phyloP scores from a whole-genome alignment of 2,113 vertebrate species.

The Coregonus clupeaformis region DNA sequence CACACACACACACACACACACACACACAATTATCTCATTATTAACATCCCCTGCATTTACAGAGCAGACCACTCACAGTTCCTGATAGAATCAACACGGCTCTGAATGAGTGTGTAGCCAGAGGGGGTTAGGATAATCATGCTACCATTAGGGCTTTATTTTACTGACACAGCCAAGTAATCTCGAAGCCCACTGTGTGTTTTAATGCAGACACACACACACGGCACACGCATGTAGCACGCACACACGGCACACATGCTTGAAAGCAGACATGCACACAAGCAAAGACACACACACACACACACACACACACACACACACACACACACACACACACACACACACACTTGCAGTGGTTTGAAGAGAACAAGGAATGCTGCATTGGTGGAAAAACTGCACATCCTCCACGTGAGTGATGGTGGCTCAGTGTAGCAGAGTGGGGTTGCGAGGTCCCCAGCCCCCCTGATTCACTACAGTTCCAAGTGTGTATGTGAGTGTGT shows the following conservation, averaged over 20 bases:
- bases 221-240: background rate
- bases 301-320: no score
- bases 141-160: background rate
- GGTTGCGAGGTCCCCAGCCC: background rate
- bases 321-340: no score
- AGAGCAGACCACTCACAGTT: conserved; percentile 20
- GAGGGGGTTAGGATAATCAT: background rate
- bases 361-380: conserved; percentile 6
- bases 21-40: conserved; percentile 36
- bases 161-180: background rate
- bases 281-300: no score
- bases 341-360: no score
- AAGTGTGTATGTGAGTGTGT: conserved; percentile 5
- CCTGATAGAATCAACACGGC: conserved; percentile 20
- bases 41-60: conserved; percentile 42
- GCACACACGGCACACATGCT: background rate
- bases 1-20: no score
- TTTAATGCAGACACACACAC: background rate
- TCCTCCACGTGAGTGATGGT: background rate
- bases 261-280: no score
- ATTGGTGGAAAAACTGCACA: background rate
- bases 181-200: background rate
- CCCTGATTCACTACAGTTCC: background rate
- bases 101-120: conserved; percentile 1
- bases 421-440: background rate